Conservation (phyloP, 1,140 invertebrate species). For the Pissodes strobi region DNA sequence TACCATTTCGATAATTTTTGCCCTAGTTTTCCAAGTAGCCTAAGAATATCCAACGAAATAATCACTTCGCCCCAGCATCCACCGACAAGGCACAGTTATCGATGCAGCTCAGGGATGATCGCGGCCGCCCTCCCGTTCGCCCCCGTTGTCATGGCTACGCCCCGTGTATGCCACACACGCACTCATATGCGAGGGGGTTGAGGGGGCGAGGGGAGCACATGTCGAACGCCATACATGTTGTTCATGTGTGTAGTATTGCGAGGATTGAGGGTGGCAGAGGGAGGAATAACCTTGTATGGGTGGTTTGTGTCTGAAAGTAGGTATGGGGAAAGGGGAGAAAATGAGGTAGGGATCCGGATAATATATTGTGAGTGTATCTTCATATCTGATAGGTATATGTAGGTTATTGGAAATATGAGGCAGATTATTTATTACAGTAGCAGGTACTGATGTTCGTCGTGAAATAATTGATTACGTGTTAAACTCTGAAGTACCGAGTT, state of each 20-base stretch:
- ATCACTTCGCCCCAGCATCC: constrained; percentile 18
- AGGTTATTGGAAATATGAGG: constrained; percentile 5
- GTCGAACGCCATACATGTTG: constrained; percentile 37
- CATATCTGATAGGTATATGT: neutral
- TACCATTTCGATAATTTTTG: too few relatives aligned
- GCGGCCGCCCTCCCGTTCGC: neutral
- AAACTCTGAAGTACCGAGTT: too few relatives aligned
- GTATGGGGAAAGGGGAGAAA: neutral
- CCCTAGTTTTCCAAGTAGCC: too few relatives aligned
- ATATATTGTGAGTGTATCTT: constrained; percentile 19
- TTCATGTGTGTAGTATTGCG: constrained; percentile 35
- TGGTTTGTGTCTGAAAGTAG: constrained; percentile 22
- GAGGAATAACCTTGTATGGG: neutral
- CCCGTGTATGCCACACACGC: constrained; percentile 36
- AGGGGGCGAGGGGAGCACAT: constrained; percentile 19
- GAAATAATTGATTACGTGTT: too few relatives aligned
- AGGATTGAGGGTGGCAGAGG: neutral
- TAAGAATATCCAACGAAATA: too few relatives aligned
- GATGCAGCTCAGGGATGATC: constrained; percentile 31
- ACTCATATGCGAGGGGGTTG: constrained; percentile 9
- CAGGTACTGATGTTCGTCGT: too few relatives aligned
- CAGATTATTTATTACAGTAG: too few relatives aligned
- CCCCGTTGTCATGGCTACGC: constrained; percentile 26
- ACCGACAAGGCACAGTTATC: constrained; percentile 28
- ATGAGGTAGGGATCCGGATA: neutral